Evolutionary conservation across 1,140 invertebrate species (phyloP).

Genomic region (Drosophila seguyi): DNA sequence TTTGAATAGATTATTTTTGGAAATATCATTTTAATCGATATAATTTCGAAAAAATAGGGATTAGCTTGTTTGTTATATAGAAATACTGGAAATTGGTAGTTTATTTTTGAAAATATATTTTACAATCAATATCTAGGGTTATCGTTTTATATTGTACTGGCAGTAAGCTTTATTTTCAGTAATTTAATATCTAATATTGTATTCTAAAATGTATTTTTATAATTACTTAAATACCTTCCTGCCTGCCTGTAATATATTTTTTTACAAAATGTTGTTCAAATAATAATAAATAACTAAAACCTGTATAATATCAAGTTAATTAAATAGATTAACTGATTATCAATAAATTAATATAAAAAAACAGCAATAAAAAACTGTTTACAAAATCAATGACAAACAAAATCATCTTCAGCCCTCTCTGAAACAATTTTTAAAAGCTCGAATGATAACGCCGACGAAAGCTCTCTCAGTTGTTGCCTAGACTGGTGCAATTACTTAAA

Average conservation of each 20-base stretch:
- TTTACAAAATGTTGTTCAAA: no score
- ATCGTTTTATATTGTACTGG: background rate
- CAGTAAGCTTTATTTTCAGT: background rate
- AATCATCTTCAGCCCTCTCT: background rate
- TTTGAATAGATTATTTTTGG: background rate
- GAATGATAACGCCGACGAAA: background rate
- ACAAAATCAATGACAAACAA: background rate
- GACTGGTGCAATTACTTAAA: slow-evolving; percentile 14
- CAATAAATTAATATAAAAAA: background rate
- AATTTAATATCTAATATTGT: no score
- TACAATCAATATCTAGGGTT: background rate
- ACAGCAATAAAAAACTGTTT: background rate
- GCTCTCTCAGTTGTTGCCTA: background rate
- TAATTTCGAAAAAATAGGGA: no score
- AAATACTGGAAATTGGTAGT: background rate
- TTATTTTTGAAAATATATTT: background rate
- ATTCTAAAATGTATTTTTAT: background rate
- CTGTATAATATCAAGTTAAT: background rate
- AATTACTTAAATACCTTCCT: no score
- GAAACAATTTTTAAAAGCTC: background rate
- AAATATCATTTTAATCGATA: background rate
- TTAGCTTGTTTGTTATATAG: no score
- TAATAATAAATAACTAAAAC: background rate
- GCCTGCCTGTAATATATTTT: no score
- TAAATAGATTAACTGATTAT: background rate